phyloP scores from a whole-genome alignment of 2,888 invertebrate genomes.

The Aphrophora alni region DNA sequence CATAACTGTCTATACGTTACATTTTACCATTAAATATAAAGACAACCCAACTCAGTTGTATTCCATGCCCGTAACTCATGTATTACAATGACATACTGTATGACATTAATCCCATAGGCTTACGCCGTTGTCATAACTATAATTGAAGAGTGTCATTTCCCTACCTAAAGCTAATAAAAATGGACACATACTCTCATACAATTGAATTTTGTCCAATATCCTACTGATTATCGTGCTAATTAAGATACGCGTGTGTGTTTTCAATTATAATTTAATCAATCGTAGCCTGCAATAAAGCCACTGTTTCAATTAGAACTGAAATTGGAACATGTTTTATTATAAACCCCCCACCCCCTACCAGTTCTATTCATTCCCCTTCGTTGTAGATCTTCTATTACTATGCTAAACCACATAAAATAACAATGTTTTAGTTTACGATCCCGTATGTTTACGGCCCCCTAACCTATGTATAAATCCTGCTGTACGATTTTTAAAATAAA shows the following conservation, averaged over 20 bases:
- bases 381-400: background rate
- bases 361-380: background rate
- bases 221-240: background rate
- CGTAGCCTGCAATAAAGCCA: background rate
- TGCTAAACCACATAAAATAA: background rate
- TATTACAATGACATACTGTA: background rate
- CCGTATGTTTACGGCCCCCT: background rate
- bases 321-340: slow-evolving; percentile 4
- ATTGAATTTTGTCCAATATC: background rate
- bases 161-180: background rate
- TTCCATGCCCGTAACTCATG: background rate
- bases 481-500: background rate
- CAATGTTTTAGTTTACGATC: background rate
- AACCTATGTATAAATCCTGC: background rate
- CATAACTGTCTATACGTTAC: too few species aligned
- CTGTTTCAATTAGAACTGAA: background rate
- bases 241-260: slow-evolving; percentile 2
- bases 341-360: background rate
- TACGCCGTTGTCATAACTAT: background rate
- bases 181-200: background rate
- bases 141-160: background rate
- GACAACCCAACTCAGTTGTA: too few species aligned
- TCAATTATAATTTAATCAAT: slow-evolving; percentile 9
- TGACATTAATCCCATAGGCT: background rate
- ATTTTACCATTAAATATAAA: too few species aligned